phyloP scores from a whole-genome alignment of 2,797 vertebrate genomes.

The Dipus sagitta region DNA sequence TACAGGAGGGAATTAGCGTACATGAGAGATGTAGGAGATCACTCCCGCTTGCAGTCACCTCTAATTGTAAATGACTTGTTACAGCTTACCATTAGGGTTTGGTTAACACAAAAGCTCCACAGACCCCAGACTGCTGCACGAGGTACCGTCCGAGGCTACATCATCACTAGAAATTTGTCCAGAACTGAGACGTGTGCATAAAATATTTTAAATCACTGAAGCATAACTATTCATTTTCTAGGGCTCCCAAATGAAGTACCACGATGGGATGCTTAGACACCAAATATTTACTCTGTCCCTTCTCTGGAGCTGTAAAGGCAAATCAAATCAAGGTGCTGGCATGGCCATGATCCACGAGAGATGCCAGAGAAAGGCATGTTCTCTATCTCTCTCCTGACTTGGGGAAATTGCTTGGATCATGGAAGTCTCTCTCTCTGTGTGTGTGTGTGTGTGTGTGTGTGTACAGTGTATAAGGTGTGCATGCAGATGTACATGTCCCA shows the following conservation, averaged over 20 bases:
- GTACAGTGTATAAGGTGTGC: too few relatives aligned
- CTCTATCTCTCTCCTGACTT: not conserved
- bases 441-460: too few relatives aligned
- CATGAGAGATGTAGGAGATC: not conserved
- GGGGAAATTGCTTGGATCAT: not conserved
- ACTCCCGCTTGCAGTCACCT: not conserved
- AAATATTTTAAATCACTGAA: conserved; percentile 8
- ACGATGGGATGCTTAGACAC: not conserved
- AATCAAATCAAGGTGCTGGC: not conserved
- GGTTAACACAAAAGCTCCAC: not conserved
- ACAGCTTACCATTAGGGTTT: conserved; percentile 1
- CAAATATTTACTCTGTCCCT: not conserved
- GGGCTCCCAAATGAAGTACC: not conserved
- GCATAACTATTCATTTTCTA: not conserved
- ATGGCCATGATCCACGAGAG: too few relatives aligned
- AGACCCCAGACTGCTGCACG: not conserved
- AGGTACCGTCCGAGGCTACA: not conserved
- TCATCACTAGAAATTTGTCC: not conserved
- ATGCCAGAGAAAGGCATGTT: not conserved
- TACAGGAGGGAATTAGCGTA: conserved; percentile 61
- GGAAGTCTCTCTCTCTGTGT: too few relatives aligned
- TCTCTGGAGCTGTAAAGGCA: not conserved
- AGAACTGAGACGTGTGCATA: not conserved
- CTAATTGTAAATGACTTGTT: conserved; percentile 32
- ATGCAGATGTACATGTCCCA: too few relatives aligned